Conservation (phyloP, 2,888 invertebrate genomes). For the Meandrusa payeni region DNA sequence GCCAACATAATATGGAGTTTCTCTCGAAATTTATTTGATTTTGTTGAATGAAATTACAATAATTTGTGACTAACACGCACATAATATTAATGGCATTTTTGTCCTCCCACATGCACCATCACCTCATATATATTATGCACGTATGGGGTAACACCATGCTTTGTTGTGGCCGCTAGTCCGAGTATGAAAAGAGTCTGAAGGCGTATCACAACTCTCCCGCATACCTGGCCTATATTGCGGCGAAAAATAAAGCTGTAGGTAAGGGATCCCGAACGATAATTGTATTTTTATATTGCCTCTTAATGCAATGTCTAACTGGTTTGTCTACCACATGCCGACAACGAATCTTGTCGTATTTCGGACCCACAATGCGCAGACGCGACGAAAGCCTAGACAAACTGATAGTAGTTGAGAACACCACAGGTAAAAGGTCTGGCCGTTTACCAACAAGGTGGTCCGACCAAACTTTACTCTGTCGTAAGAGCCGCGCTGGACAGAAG, state of each 20-base stretch:
- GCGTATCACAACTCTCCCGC: constrained; percentile 97
- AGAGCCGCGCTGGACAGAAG: too few relatives aligned
- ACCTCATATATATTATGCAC: constrained; percentile 54
- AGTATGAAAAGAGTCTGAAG: constrained; percentile 96
- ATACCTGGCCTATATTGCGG: constrained; percentile 94
- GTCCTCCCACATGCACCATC: constrained; percentile 61
- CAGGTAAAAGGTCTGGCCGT: too few relatives aligned
- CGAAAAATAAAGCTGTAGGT: constrained; percentile 94
- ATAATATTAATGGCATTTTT: constrained; percentile 53
- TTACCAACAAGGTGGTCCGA: too few relatives aligned
- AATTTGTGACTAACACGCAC: constrained; percentile 65
- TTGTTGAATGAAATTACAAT: constrained; percentile 8
- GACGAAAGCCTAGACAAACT: too few relatives aligned
- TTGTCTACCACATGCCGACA: too few relatives aligned
- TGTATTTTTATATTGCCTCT: background rate
- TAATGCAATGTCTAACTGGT: too few relatives aligned
- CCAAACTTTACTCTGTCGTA: too few relatives aligned
- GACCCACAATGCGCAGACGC: too few relatives aligned
- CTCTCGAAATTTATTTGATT: constrained; percentile 20
- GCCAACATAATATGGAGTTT: too few relatives aligned
- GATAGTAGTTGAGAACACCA: too few relatives aligned
- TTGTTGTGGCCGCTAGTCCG: constrained; percentile 76
- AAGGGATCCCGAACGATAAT: constrained; percentile 46
- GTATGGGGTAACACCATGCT: constrained; percentile 32
- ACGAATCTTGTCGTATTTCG: too few relatives aligned